Conservation (phyloP, 2,888 invertebrate genomes). For the Galeopsomyia nigrocyanea region DNA sequence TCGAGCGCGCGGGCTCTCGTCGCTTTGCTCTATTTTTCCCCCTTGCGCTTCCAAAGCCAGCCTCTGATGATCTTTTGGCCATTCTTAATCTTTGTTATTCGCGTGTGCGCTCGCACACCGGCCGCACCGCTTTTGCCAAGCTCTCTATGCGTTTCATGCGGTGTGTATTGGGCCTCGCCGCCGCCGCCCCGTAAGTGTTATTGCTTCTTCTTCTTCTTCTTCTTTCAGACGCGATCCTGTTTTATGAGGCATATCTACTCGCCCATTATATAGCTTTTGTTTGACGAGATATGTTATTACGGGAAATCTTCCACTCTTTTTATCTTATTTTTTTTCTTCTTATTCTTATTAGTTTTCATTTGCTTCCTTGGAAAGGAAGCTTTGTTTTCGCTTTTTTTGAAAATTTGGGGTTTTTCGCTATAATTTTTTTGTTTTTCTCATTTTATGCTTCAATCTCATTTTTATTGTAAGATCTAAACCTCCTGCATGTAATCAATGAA, state of each 20-base stretch:
- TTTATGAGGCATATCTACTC: not conserved
- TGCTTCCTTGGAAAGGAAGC: not conserved
- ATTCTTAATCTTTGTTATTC: conserved; percentile 34
- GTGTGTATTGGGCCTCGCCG: conserved; percentile 4
- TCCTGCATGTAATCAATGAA: too few relatives aligned
- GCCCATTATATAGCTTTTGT: too few relatives aligned
- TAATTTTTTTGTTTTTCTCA: too few relatives aligned
- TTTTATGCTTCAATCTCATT: too few relatives aligned
- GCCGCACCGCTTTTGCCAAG: too few relatives aligned
- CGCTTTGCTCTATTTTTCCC: conserved; percentile 23
- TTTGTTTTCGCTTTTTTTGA: too few relatives aligned
- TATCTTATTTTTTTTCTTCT: not conserved
- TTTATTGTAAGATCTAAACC: too few relatives aligned
- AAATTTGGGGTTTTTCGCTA: too few relatives aligned
- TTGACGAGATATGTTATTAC: too few relatives aligned
- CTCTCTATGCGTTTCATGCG: conserved; percentile 14
- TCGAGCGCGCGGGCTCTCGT: not conserved
- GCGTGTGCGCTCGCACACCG: conserved; percentile 16
- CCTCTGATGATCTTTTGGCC: conserved; percentile 26
- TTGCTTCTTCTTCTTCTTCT: conserved; percentile 30
- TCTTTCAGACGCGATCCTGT: conserved; percentile 11
- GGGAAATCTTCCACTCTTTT: not conserved
- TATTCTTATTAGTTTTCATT: too few relatives aligned
- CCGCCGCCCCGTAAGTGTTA: conserved; percentile 17
- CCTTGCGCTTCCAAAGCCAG: conserved; percentile 4